These are phyloP conservation scores for Therioaphis trifolii DNA, from an alignment of 2,888 invertebrate species.

Conservation along the genomic window DNA sequence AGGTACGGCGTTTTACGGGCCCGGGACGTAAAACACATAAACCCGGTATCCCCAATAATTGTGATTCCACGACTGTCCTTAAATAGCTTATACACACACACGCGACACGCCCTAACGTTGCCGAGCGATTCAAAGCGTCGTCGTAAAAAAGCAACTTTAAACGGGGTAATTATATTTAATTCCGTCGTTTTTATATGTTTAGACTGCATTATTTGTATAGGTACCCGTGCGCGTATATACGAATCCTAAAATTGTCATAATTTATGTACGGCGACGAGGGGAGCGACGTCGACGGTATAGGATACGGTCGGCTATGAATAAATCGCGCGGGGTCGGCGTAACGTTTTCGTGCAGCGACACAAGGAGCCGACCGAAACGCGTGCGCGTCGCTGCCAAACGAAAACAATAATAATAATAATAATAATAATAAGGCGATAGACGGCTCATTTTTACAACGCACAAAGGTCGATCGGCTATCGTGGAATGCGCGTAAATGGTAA, in stretches of 20 bases:
- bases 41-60: neutral
- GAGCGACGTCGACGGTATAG: too few relatives aligned
- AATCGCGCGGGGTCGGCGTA: too few relatives aligned
- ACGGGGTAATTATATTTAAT: conserved; percentile 38
- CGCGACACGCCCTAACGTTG: neutral
- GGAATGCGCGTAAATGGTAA: too few relatives aligned
- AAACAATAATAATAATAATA: too few relatives aligned
- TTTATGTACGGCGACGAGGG: neutral
- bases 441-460: too few relatives aligned
- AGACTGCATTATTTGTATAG: neutral
- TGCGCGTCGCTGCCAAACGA: too few relatives aligned
- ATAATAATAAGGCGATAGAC: too few relatives aligned
- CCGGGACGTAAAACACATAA: neutral
- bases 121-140: conserved; percentile 20
- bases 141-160: conserved; percentile 41
- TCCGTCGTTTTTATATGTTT: conserved; percentile 5
- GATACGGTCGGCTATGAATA: too few relatives aligned
- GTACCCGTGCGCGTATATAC: neutral
- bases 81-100: neutral
- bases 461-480: too few relatives aligned
- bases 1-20: neutral
- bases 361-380: neutral
- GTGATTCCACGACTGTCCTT: neutral
- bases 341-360: too few relatives aligned
- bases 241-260: neutral